Percentiles rank a stretch among this genome's conserved stretches.
Evolutionary conservation across 1,140 invertebrate species (phyloP).

Genomic region (Drosophila tani): DNA sequence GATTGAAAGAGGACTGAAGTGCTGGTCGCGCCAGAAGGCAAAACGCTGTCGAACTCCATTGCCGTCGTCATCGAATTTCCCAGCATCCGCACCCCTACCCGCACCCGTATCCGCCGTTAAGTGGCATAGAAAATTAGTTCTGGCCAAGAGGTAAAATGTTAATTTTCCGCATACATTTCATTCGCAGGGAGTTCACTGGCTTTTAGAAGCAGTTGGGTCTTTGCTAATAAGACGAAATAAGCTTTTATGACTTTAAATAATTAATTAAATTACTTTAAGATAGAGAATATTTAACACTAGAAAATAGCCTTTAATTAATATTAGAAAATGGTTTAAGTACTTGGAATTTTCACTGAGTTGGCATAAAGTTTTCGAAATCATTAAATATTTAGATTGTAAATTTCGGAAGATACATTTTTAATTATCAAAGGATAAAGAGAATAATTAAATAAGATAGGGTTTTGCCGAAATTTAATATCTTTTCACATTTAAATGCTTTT

Average conservation of each 20-base stretch:
- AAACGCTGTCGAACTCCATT: slow-evolving; percentile 30
- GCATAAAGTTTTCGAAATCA: no score
- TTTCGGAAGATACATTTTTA: background rate
- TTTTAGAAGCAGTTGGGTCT: background rate
- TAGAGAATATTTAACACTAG: no score
- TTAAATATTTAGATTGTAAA: no score
- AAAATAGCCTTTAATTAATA: no score
- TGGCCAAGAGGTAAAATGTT: slow-evolving; percentile 69
- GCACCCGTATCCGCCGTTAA: slow-evolving; percentile 35
- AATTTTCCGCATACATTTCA: slow-evolving; percentile 55
- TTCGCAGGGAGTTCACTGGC: background rate
- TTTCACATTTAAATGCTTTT: no score
- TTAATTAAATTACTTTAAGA: no score
- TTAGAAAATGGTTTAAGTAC: no score
- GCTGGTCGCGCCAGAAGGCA: slow-evolving; percentile 56
- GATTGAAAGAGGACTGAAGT: slow-evolving; percentile 75
- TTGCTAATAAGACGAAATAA: background rate
- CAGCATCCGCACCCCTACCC: slow-evolving; percentile 1
- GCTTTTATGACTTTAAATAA: background rate
- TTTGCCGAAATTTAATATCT: background rate
- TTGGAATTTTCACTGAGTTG: no score
- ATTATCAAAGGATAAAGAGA: background rate
- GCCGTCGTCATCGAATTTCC: slow-evolving; percentile 14
- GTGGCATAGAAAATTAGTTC: slow-evolving; percentile 80
- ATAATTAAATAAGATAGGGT: background rate